Base-by-base conservation (phyloP, 2,888 invertebrate species). In the Therioaphis trifolii region DNA sequence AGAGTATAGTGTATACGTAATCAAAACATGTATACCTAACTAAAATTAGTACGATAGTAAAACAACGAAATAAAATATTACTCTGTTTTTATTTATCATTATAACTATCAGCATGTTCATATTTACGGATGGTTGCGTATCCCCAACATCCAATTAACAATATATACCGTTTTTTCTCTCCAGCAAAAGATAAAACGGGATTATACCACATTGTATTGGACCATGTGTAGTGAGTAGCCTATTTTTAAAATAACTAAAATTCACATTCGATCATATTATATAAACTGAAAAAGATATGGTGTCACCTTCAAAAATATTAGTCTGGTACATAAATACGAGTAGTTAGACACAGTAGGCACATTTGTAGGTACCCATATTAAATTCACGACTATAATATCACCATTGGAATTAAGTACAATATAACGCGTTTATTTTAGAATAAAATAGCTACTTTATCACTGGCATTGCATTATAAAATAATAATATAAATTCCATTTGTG, bases 41-140 rank as follows among this genome's bases (percentile, higher is more conserved):
- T 61, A 29, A 75, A 75, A 75, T 61, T n/a, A 24, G 5, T 24
- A 61, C 43, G 35, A 61, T 14, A 9, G 49, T 35, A 77, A 66
- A 35, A n/a, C n/a, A 66, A 76, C 11, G n/a, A 77, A 77, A 66
- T 29, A 77, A 77, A 21, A 66, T 35, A 63, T 46, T 63, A 29
- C 15, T 35, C 49, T 46, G 49, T 27, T 69, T 11, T 72, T n/a
- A 66, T 66, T 35, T 77, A 77, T 77, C 63, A 35, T 66, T 66
- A 49, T 21, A 29, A 66, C 46, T 46, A 77, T 66, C 49, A 77
- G 15, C 15, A 66, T 49, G 63, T 49, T 76, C 76, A 66, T 77
- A 49, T 66, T 77, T 14, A 76, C 61, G 76, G 43, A 77, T 66
- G 77, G 63, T 77, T 77, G 63, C 63, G 66, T 77, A 49, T 66